Conservation (phyloP, 1,140 invertebrate species). For the Campodea augens region DNA sequence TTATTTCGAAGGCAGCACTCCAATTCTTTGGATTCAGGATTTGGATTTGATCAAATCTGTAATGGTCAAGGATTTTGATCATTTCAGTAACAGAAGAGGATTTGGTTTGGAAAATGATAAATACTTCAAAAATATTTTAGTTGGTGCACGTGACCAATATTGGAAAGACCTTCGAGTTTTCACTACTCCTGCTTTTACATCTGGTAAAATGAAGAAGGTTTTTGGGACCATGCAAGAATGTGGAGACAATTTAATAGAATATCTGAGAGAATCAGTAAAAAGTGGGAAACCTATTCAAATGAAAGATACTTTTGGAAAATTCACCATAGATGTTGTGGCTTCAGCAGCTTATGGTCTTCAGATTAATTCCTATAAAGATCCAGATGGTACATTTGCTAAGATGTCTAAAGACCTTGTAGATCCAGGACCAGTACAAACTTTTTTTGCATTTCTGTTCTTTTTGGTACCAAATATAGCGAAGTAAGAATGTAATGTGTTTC, state of each 20-base stretch:
- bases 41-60: conserved; percentile 11
- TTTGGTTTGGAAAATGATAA: background rate
- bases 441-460: too few relatives aligned
- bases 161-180: conserved; percentile 8
- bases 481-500: too few relatives aligned
- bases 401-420: background rate
- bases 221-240: conserved; percentile 1
- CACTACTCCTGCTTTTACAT: conserved; percentile 6
- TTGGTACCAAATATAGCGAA: too few relatives aligned
- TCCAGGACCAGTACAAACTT: background rate
- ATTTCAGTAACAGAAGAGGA: conserved; percentile 10
- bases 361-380: background rate
- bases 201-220: conserved; percentile 9
- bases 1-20: too few relatives aligned
- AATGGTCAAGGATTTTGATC: conserved; percentile 13
- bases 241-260: background rate
- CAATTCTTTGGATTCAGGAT: conserved; percentile 7
- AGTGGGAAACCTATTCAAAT: background rate
- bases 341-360: background rate
- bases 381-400: background rate
- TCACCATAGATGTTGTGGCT: background rate
- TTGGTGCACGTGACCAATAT: background rate
- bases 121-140: conserved; percentile 5
- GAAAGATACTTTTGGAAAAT: background rate
- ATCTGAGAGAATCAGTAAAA: background rate